A percentile compares a stretch with the other conserved stretches of the same genome.
Evolutionary conservation across 2,888 invertebrate species (phyloP).

Genomic region (Apodemia zela): DNA sequence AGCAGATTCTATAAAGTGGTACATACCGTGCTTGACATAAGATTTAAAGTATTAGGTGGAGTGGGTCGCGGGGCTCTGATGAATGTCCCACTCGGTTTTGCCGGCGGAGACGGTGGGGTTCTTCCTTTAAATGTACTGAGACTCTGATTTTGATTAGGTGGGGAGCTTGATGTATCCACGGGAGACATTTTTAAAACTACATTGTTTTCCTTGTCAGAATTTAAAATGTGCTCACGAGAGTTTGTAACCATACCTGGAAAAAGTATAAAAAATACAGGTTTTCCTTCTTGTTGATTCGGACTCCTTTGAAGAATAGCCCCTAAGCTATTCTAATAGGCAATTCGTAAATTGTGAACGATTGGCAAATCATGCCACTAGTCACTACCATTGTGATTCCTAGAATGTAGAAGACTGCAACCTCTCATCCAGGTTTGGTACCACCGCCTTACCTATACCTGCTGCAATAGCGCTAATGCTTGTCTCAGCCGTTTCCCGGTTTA

Average conservation of each 20-base stretch:
- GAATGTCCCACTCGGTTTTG: conserved; percentile 67
- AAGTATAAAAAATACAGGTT: not conserved
- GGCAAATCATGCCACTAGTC: no score
- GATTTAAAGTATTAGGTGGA: conserved; percentile 90
- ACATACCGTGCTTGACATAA: conserved; percentile 82
- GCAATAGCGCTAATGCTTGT: no score
- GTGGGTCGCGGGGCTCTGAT: conserved; percentile 86
- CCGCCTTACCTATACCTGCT: no score
- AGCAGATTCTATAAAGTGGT: not conserved
- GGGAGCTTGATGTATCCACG: conserved; percentile 74
- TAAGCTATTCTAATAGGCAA: no score
- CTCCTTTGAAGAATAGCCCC: no score
- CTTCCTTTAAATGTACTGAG: conserved; percentile 86
- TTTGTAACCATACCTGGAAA: conserved; percentile 62
- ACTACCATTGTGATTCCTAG: no score
- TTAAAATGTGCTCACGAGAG: conserved; percentile 60
- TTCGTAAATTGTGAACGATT: no score
- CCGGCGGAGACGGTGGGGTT: conserved; percentile 76
- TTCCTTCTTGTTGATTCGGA: no score
- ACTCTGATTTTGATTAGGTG: conserved; percentile 67
- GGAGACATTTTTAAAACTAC: conserved; percentile 90
- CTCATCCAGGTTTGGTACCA: no score
- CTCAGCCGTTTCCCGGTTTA: no score
- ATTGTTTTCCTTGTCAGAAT: conserved; percentile 78
- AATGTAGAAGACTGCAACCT: no score